Percentiles rank a stretch among this genome's conserved stretches.
Conservation (phyloP, 2,113 vertebrate species). For the Cervus canadensis region DNA sequence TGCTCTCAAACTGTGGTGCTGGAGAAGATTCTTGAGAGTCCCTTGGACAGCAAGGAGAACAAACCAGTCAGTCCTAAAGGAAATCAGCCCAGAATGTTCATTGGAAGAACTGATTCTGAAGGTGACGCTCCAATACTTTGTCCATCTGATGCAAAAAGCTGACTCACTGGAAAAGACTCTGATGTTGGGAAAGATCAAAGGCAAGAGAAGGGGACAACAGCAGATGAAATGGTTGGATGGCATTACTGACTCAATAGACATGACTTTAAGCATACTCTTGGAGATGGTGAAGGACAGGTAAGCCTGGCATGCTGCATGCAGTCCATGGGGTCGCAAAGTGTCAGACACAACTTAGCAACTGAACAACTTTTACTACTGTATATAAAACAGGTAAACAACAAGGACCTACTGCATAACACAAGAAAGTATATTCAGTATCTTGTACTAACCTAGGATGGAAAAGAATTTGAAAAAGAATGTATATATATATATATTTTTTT, state of each 20-base stretch:
- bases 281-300: neutral
- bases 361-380: neutral
- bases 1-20: neutral
- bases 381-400: neutral
- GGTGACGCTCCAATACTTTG: neutral
- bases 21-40: neutral
- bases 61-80: neutral
- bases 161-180: neutral
- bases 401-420: neutral
- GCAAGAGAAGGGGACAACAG: neutral
- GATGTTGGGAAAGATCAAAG: neutral
- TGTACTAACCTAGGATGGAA: neutral
- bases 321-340: neutral
- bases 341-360: neutral
- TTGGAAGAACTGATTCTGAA: neutral
- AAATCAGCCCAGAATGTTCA: neutral
- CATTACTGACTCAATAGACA: neutral
- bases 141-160: neutral
- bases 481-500: neutral
- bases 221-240: neutral
- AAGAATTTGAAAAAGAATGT: neutral
- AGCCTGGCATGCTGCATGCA: neutral
- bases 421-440: neutral
- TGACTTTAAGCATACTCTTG: neutral
- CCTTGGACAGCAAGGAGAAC: neutral